A percentile compares a stretch with the other conserved stretches of the same genome.
Conservation (phyloP, 2,113 vertebrate species). For the Poeciliopsis occidentalis region DNA sequence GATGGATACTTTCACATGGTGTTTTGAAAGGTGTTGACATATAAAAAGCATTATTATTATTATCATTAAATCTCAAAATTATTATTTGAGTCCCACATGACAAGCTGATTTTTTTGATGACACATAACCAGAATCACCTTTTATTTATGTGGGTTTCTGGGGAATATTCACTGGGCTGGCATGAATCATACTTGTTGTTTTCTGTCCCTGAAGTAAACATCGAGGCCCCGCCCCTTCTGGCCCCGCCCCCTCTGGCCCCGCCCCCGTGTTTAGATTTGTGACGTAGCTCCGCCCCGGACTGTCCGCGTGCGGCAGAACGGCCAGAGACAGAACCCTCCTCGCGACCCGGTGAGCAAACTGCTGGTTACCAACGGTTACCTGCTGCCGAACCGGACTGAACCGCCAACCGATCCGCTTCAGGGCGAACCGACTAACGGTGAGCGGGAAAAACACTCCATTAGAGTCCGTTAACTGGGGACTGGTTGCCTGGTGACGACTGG, state of each 20-base stretch:
- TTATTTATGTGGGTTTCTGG: too few relatives aligned
- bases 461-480: not conserved
- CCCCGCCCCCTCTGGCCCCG: not conserved
- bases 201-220: too few relatives aligned
- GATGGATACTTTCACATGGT: too few relatives aligned
- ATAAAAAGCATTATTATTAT: too few relatives aligned
- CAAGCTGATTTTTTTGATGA: too few relatives aligned
- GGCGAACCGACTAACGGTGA: slow-evolving; percentile 34
- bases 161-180: too few relatives aligned
- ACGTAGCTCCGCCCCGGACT: slow-evolving; percentile 45
- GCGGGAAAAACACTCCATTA: not conserved
- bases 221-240: not conserved
- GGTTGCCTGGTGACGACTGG: not conserved
- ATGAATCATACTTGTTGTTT: too few relatives aligned
- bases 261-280: slow-evolving; percentile 38
- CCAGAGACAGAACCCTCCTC: not conserved
- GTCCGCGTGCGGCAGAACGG: slow-evolving; percentile 44
- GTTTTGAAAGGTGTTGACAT: too few relatives aligned
- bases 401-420: rapidly evolving
- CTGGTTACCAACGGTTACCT: not conserved
- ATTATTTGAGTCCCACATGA: too few relatives aligned
- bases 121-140: too few relatives aligned
- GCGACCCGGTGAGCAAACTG: not conserved
- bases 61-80: too few relatives aligned
- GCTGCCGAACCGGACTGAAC: not conserved